Percentiles rank a stretch among this genome's conserved stretches.
phyloP scores from a whole-genome alignment of 2,888 invertebrate species.

The Neria commutata region DNA sequence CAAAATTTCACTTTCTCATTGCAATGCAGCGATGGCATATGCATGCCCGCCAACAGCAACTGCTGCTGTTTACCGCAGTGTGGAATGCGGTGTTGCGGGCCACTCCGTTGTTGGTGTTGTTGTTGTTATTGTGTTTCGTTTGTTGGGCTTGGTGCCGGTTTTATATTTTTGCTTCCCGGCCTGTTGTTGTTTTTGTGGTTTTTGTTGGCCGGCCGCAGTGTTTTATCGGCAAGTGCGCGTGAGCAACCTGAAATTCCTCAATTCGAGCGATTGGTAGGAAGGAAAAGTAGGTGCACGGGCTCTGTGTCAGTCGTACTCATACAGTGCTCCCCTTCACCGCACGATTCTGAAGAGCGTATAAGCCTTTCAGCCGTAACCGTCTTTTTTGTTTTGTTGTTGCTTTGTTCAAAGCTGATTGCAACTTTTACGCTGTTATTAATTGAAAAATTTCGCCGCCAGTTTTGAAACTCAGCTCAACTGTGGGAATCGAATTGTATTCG shows the following conservation, averaged over 20 bases:
- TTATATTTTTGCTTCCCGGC: background rate
- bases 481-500: background rate
- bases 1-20: slow-evolving; percentile 20
- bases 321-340: too few relatives aligned
- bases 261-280: background rate
- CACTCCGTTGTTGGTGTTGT: background rate
- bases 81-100: slow-evolving; percentile 9
- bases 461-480: too few relatives aligned
- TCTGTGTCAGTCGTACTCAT: background rate
- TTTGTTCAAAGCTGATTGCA: background rate
- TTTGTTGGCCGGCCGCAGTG: background rate
- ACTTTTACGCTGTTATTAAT: background rate
- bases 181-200: background rate
- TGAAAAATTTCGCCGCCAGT: background rate
- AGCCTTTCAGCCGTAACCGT: too few relatives aligned
- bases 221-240: background rate
- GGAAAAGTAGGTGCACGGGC: background rate
- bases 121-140: background rate
- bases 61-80: background rate
- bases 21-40: background rate
- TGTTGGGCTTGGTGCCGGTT: background rate
- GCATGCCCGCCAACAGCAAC: background rate
- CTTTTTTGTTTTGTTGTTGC: too few relatives aligned
- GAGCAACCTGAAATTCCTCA: background rate
- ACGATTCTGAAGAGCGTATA: too few relatives aligned